Percentiles rank a stretch among this genome's conserved stretches.
phyloP scores from a whole-genome alignment of 2,113 vertebrate species.

The Corydoras maculifer region DNA sequence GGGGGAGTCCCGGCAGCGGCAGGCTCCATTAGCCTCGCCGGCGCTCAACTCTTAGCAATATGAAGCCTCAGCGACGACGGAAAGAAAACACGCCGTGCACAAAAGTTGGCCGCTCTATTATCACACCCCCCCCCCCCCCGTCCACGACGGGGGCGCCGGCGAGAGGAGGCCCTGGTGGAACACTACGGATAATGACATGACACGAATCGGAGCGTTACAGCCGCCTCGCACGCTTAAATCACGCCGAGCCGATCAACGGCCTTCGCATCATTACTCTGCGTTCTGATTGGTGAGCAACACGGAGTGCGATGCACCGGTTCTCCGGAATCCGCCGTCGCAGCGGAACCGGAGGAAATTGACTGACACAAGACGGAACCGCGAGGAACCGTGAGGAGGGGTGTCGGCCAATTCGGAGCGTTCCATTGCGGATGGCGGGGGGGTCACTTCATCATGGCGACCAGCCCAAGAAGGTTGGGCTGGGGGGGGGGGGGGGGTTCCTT shows the following conservation, averaged over 20 bases:
- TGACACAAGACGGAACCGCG: no score
- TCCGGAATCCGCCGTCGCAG: no score
- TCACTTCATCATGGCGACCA: no score
- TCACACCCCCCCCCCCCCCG: slow-evolving; percentile 16
- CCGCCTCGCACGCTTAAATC: slow-evolving; percentile 32
- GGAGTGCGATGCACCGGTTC: slow-evolving; percentile 1
- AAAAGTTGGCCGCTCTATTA: slow-evolving; percentile 39
- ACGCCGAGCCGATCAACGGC: slow-evolving; percentile 20
- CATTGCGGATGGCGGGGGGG: no score
- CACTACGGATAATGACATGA: slow-evolving; percentile 47
- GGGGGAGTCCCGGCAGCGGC: slow-evolving; percentile 59
- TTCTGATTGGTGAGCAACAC: slow-evolving; percentile 29
- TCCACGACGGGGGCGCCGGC: slow-evolving; percentile 33
- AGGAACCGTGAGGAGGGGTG: no score
- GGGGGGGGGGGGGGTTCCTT: no score
- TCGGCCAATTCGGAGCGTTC: no score
- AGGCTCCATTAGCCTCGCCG: slow-evolving; percentile 66
- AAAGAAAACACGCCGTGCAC: slow-evolving; percentile 55
- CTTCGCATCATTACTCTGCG: slow-evolving; percentile 17
- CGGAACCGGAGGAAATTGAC: no score
- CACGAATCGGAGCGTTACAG: slow-evolving; percentile 43
- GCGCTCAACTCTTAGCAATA: slow-evolving; percentile 65
- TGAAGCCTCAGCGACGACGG: slow-evolving; percentile 62
- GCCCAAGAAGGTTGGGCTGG: no score
- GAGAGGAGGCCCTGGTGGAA: slow-evolving; percentile 43